These are phyloP conservation scores for Chaetogeoica ovagalla DNA, from an alignment of 2,888 invertebrate genomes.

Conservation along the genomic window DNA sequence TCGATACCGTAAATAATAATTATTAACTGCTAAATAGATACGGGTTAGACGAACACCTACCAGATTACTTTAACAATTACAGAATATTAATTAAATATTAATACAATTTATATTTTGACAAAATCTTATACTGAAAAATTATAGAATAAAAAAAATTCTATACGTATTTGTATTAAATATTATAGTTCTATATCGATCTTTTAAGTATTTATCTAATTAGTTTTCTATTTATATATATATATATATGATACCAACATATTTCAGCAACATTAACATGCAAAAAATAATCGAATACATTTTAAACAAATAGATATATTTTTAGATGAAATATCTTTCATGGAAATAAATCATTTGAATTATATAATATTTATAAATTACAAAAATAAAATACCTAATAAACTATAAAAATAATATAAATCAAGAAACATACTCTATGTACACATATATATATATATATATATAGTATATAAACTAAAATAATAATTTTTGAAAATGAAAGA, in stretches of 20 bases:
- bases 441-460: too few relatives aligned
- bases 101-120: neutral
- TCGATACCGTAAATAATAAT: neutral
- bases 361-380: too few relatives aligned
- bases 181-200: neutral
- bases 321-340: too few relatives aligned
- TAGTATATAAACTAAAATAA: neutral
- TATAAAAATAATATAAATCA: too few relatives aligned
- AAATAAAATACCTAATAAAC: too few relatives aligned
- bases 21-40: neutral
- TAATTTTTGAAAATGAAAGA: neutral
- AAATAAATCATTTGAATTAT: too few relatives aligned
- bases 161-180: neutral
- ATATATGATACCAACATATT: neutral
- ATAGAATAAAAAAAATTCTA: neutral
- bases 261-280: neutral
- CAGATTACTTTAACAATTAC: neutral
- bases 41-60: neutral
- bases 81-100: neutral
- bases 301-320: neutral
- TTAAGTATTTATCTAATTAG: neutral
- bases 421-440: too few relatives aligned
- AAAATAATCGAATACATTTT: neutral
- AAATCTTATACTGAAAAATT: neutral
- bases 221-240: too few relatives aligned